These are phyloP conservation scores for Pristionchus pacificus DNA, from an alignment of 1,140 invertebrate species.

Conservation along the genomic window DNA sequence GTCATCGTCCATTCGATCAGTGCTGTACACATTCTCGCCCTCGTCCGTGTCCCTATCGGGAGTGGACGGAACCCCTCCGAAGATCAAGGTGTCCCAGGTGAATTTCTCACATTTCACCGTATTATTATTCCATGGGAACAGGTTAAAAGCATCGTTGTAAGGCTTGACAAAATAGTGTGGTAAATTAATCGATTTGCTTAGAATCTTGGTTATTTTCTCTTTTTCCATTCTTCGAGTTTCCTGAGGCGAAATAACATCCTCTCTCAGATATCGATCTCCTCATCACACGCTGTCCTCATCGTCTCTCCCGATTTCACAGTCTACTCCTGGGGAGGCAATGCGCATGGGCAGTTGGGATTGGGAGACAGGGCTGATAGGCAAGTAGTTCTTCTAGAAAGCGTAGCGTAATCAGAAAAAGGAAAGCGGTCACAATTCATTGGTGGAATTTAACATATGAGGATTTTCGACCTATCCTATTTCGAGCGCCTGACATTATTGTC, in stretches of 20 bases:
- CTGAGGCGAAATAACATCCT: background rate
- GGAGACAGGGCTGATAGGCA: slow-evolving; percentile 58
- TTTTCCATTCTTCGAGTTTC: too few relatives aligned
- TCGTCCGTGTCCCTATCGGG: slow-evolving; percentile 57
- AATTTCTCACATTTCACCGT: background rate
- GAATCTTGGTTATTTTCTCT: too few relatives aligned
- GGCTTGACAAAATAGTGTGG: too few relatives aligned
- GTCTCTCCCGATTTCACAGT: slow-evolving; percentile 68
- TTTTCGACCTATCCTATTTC: slow-evolving; percentile 64
- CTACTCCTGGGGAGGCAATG: slow-evolving; percentile 71
- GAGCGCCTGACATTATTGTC: too few relatives aligned
- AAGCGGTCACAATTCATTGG: too few relatives aligned
- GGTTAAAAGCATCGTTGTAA: too few relatives aligned
- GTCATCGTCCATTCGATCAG: too few relatives aligned
- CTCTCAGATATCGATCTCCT: slow-evolving; percentile 34
- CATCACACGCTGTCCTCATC: slow-evolving; percentile 66
- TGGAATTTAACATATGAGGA: slow-evolving; percentile 54
- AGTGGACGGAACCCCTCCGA: slow-evolving; percentile 57
- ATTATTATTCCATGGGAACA: too few relatives aligned
- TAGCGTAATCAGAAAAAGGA: too few relatives aligned
- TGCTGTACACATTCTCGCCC: slow-evolving; percentile 60
- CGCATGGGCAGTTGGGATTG: slow-evolving; percentile 69
- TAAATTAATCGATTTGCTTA: too few relatives aligned
- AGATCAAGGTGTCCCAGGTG: slow-evolving; percentile 61
- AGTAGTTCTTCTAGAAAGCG: too few relatives aligned